A percentile compares a stretch with the other conserved stretches of the same genome.
Evolutionary conservation across 2,888 invertebrate species (phyloP).

Genomic region (Sussaba pulchella): DNA sequence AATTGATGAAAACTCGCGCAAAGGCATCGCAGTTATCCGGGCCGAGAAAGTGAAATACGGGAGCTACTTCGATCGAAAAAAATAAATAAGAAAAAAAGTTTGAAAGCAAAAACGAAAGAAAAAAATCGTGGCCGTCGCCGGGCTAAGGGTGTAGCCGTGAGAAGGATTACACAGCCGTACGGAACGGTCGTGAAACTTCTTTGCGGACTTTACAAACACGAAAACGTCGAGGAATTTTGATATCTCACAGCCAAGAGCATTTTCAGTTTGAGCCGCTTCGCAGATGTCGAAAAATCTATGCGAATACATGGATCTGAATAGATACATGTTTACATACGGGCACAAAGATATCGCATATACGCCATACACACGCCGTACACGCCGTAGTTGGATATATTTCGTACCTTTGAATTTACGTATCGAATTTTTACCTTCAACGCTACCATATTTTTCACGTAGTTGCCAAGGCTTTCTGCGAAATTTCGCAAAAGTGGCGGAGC

Average conservation of each 20-base stretch:
- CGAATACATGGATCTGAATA: no score
- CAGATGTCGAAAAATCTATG: background rate
- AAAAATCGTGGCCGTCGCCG: conserved; percentile 7
- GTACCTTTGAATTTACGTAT: background rate
- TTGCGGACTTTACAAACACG: conserved; percentile 3
- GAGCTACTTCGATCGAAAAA: conserved; percentile 24
- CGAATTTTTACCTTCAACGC: background rate
- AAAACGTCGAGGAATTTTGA: conserved; percentile 39
- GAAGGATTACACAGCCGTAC: background rate
- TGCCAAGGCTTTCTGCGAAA: background rate
- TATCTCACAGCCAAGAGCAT: background rate
- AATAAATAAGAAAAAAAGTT: conserved; percentile 5
- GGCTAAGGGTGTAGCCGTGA: background rate
- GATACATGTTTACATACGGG: no score
- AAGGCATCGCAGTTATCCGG: conserved; percentile 47
- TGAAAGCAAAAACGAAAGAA: conserved; percentile 17
- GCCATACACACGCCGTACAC: no score
- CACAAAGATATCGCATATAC: no score
- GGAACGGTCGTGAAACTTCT: conserved; percentile 13
- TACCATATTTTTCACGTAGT: background rate
- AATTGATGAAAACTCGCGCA: conserved; percentile 50
- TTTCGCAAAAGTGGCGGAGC: background rate
- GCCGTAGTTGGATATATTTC: no score
- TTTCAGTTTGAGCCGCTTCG: background rate
- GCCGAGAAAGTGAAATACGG: conserved; percentile 17